Evolutionary conservation across 2,888 invertebrate genomes (phyloP), one percentile per base, ranked within the genome.

Genomic region (Polietes domitor): DNA sequence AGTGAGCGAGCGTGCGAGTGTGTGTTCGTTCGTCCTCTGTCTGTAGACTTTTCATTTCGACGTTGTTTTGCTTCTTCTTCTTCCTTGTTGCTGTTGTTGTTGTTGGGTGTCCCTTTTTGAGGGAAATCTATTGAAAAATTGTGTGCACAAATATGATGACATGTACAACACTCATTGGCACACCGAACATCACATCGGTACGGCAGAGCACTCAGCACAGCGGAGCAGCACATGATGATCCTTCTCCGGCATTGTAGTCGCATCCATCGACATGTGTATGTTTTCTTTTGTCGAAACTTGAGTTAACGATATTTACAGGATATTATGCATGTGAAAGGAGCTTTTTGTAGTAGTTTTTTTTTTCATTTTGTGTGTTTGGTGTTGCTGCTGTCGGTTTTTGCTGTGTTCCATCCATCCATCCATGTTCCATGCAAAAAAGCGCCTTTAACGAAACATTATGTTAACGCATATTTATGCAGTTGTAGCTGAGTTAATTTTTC

Each of bases 111-210:
- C 37, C 68, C 24, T 43, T 68, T 53, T 73, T 2, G 0, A 83
- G 43, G 15, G 41, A 80, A 71, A 65, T 61, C 78, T 77, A 77
- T 80, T 65, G 83, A 79, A 84, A 81, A 81, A 74, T 73, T 81
- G 41, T 76, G 32, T 75, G 61, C 81, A 75, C 78, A 81, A 78
- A 76, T 81, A 79, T 84, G 84, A 81, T 84, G 84, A 84, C 84
- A 84, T 70, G 78, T 77, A 73, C 78, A 73, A 73, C 41, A 73
- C 21, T 58, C 26, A 9, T 41, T 24, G 68, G 12, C 68, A 68
- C 21, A 68, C 15, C 19, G 61, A 26, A 32, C 58, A 58, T 9
- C 50, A 68, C 26, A n/a, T 26, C 70, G 28, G 37, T 37, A 9
- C 37, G 37, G 37, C 37, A 37, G 37, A 37, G 37, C 37, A 37